Evolutionary conservation across 2,888 invertebrate genomes (phyloP), one percentile per base, ranked within the genome.

Genomic region (Phytoseiulus persimilis): DNA sequence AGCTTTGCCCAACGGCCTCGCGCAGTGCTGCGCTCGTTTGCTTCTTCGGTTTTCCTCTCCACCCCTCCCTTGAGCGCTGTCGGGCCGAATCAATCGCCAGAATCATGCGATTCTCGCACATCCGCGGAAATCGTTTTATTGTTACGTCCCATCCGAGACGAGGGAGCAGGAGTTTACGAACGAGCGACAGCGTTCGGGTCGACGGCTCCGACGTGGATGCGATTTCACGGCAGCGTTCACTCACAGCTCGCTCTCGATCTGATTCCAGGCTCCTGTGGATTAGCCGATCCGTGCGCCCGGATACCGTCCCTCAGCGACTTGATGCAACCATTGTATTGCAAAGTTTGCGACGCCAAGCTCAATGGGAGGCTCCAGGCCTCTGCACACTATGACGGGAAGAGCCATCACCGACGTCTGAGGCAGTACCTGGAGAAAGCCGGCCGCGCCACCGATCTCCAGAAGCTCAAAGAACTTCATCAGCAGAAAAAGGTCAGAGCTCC

Each of bases 371-470:
- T 91, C 32, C 91, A 91, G 89, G 94, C 94, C 0, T 93, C 93
- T 90, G 92, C 93, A 90, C 94, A 94, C 91, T 94, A 94, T 91
- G 93, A 93, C 90, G 94, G 94, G 0, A 94, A 94, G 91, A 93
- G 93, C 45, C 94, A 94, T 91, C 93, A 94, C 90, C 94, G 94
- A 90, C 94, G 94, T 91, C 93, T 94, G 0, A 92, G 92, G 83
- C 92, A 92, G 45, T 94, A 93, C 93, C 91, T 94, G 87, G 92
- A 92, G 0, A 93, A 93, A 0, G 92, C 93, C 92, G 91, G 93
- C 6, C 65, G 83, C 32, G 83, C 33, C 32, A 90, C 83, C 31
- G 90, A 89, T 32, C 83, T 90, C 11, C 83, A 89, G 28, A 83
- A 83, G 83, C 83, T 89, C 33, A 33, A 83, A n/a, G 89, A 89